Evolutionary conservation across 2,888 invertebrate genomes (phyloP), one percentile per base, ranked within the genome.

Genomic region (Philaethria dido): DNA sequence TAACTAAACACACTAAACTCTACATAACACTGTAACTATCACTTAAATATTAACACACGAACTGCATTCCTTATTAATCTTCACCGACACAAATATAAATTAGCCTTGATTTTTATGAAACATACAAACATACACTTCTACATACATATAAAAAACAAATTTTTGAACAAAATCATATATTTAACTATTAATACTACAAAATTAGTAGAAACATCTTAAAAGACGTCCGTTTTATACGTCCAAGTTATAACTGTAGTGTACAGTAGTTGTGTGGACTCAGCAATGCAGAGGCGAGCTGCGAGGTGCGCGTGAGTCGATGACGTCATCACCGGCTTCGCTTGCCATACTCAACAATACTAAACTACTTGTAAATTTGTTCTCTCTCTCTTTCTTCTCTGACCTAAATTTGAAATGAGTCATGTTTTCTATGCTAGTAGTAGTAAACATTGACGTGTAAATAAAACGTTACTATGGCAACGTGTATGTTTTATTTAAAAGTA

Each of bases 171-270:
- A 39, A 39, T 20, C 11, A 16, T 42, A n/a, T 11, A 0, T 29
- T 22, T n/a, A 4, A 11, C 42, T 25, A 25, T 57, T 25, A 25
- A 42, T 42, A 57, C 16, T n/a, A 39, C 4, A 22, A 16, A n/a
- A 57, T 22, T 22, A 2, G n/a, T 39, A 25, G 3, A 42, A 25
- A 47, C 50, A 50, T 48, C 67, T 50, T 42, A 11, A 39, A 47
- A 68, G 65, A 60, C 65, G 65, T 33, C 44, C 44, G 29, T 48
- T 20, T 64, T 29, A 42, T 22, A 6, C 57, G n/a, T n/a, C n/a
- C n/a, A n/a, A n/a, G n/a, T 39, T 50, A 4, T 68, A 72, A 72
- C 72, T 66, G 69, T n/a, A n/a, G n/a, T n/a, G n/a, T 68, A 62
- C 50, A 6, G 18, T 36, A 33, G 52, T 52, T 52, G 13, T 29